Evolutionary conservation across 2,797 vertebrate genomes (phyloP).

Genomic region (Scolopax rusticola): DNA sequence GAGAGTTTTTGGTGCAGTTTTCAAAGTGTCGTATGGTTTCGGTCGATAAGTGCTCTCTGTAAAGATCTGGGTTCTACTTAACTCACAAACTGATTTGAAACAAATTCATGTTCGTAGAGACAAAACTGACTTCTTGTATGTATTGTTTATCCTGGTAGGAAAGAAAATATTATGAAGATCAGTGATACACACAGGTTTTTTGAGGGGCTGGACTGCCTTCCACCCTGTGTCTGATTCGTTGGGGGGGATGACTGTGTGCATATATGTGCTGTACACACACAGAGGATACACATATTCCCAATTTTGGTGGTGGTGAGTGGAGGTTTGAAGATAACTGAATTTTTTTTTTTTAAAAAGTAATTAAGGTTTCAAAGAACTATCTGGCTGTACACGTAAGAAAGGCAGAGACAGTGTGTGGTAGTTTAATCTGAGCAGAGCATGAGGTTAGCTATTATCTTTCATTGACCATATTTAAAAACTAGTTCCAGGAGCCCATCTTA

Average conservation of each 20-base stretch:
- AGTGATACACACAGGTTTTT: neutral
- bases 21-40: neutral
- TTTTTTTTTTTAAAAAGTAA: neutral
- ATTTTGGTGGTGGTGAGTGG: neutral
- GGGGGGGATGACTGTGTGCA: neutral
- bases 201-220: neutral
- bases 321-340: neutral
- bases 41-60: neutral
- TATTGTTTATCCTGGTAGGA: neutral
- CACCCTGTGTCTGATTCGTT: neutral
- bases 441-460: constrained; percentile 46
- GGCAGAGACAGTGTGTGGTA: neutral
- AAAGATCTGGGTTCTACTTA: neutral
- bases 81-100: neutral
- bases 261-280: neutral
- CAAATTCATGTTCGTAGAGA: neutral
- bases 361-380: neutral
- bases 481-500: neutral
- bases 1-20: neutral
- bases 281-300: fast-evolving
- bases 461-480: constrained; percentile 12
- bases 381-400: neutral
- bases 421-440: constrained; percentile 13
- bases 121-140: neutral
- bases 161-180: neutral